Evolutionary conservation across 2,113 vertebrate genomes (phyloP), one percentile per base, ranked within the genome.

Genomic region (Nymphicus hollandicus): DNA sequence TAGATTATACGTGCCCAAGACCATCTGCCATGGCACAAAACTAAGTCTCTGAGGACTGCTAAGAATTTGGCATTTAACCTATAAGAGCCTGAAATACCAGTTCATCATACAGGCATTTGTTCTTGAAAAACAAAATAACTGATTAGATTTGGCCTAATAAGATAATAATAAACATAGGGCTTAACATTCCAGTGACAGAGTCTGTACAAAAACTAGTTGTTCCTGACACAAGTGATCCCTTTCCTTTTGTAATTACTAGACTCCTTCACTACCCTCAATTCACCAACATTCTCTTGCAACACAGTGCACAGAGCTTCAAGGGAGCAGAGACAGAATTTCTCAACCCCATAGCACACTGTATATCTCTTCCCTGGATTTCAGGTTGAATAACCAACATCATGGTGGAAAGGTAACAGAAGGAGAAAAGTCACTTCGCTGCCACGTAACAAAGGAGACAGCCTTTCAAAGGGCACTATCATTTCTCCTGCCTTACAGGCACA

Each of bases 271-370:
- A 11, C 17, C 33, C 61, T 73, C 47, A n/a, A 25, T 23, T 81
- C 47, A 70, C 9, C 22, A 84, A 9, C 18, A 28, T 6, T n/a
- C 11, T 53, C 47, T 29, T 60, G 9, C 31, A 68, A 52, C 14
- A 14, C 35, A 14, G 33, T 24, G 11, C 29, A 41, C 44, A 74
- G 73, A 56, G 41, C 28, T 33, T 56, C 0, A 0, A 52, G 14
- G 47, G 39, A 63, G 24, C 31, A 49, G 9, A 61, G 17, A 19
- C 8, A 86, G 73, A 68, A 79, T 50, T 71, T 87, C 43, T 63
- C 10, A 33, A 24, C 17, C 28, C 27, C 50, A 22, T n/a, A 78
- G 33, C n/a, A 35, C 10, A n/a, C 10, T 33, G 24, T 18, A 61
- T 17, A 53, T 27, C 46, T 52, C 31, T 50, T 72, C 16, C 53